Evolutionary conservation across 2,797 vertebrate species (phyloP).

Genomic region (Clarias platycephalus): DNA sequence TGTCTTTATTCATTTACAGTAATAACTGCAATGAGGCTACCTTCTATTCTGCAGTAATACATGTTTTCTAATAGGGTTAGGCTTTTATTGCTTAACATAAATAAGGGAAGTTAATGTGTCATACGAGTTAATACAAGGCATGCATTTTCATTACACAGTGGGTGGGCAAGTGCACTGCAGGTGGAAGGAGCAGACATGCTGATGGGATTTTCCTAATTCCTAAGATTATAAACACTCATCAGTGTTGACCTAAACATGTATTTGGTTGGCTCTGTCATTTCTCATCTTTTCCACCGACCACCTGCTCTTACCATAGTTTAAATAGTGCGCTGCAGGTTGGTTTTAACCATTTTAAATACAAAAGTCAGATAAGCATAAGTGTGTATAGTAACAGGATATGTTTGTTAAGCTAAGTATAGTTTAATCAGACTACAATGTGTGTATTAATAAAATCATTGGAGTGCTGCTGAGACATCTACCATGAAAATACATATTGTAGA

Average conservation of each 20-base stretch:
- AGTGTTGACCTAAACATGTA: constrained; percentile 64
- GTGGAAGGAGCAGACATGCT: constrained; percentile 44
- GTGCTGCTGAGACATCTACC: neutral
- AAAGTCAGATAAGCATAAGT: constrained; percentile 1
- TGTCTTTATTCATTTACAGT: neutral
- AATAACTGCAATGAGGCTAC: constrained; percentile 10
- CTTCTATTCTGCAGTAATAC: constrained; percentile 34
- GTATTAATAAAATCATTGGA: neutral
- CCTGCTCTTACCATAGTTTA: constrained; percentile 54
- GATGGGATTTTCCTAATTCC: constrained; percentile 63
- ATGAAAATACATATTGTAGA: neutral
- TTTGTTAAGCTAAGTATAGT: neutral
- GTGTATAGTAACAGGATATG: neutral
- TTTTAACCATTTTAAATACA: constrained; percentile 13
- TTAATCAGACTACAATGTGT: neutral
- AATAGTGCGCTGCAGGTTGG: constrained; percentile 53
- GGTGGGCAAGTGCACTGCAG: constrained; percentile 67
- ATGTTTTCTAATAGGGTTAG: constrained; percentile 55
- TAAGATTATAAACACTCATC: constrained; percentile 67
- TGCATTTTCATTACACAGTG: constrained; percentile 59
- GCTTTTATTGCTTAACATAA: constrained; percentile 46
- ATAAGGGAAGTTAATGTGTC: constrained; percentile 34
- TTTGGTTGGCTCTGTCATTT: constrained; percentile 52
- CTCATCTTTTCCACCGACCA: constrained; percentile 47
- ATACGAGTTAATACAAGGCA: constrained; percentile 12